Base-by-base conservation (phyloP, 2,888 invertebrate genomes). In the Nephrocerus scutellatus region DNA sequence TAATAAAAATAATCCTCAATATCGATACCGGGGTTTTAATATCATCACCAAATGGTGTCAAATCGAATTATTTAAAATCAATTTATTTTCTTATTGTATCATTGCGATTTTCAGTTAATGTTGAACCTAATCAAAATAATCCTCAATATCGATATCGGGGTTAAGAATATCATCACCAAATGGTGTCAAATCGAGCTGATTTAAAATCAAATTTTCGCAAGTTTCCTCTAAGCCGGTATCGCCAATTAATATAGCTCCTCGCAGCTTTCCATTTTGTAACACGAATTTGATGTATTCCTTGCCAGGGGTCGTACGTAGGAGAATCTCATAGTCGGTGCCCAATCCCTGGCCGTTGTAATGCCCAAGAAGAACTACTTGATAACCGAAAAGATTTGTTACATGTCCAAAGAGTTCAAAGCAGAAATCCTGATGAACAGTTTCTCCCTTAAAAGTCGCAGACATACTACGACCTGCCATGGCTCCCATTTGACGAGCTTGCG, bases 1-100 rank as follows among this genome's bases (percentile, higher is more conserved):
- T 68, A 97, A 76, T 98, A 98, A 78, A 99, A 98, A 72, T 92
- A 98, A 72, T 98, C 98, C 69, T 97, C 97, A 57, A 99, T 89
- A 64, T 98, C 97, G 59, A 98, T 85, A 62, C 88, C 78, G 14
- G 96, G 95, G 74, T 98, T 84, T 7, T 74, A 52, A 98, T 80
- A 66, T 95, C 85, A 65, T 93, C 90, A 39, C 91, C 93, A 66
- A 84, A 87, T 8, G 78, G 74, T 38, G 82, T 81, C 41, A 98
- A 72, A 71, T 97, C 93, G 42, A 92, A 75, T 63, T 92, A 72
- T 97, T 91, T 21, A 97, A 73, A 58, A 98, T 97, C 44, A 98
- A 74, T 72, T 98, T 97, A n/a, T n/a, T n/a, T n/a, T n/a, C n/a
- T n/a, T n/a, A n/a, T n/a, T n/a, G n/a, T n/a, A n/a, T n/a, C n/a